Evolutionary conservation across 2,888 invertebrate genomes (phyloP).

Genomic region (Tetragonula carbonaria): DNA sequence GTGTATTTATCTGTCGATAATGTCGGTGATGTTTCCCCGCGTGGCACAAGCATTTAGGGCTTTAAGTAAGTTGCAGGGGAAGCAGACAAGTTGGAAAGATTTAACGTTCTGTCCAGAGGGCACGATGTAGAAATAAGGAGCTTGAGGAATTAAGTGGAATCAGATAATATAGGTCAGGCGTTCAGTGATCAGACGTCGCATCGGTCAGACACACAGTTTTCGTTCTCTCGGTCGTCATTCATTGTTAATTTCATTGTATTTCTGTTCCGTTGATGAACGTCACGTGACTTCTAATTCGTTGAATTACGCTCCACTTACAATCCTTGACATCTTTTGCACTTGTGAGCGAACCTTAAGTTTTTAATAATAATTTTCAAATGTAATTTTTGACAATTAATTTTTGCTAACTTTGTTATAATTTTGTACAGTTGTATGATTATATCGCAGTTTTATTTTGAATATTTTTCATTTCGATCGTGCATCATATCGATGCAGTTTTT

Average conservation of each 20-base stretch:
- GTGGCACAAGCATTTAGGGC: background rate
- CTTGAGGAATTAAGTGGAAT: constrained; percentile 10
- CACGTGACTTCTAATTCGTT: background rate
- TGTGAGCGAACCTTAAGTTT: too few species aligned
- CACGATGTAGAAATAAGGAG: background rate
- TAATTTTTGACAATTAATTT: too few species aligned
- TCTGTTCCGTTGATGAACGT: background rate
- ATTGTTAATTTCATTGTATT: background rate
- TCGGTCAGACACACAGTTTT: background rate
- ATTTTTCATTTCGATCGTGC: too few species aligned
- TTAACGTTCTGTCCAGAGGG: background rate
- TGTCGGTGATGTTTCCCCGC: background rate
- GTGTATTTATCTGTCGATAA: constrained; percentile 9
- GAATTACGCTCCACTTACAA: too few species aligned
- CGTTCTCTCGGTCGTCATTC: background rate
- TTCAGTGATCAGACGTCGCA: background rate
- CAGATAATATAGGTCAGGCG: background rate
- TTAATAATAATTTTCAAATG: too few species aligned
- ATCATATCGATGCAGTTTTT: too few species aligned
- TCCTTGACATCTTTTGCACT: too few species aligned
- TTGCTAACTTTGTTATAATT: too few species aligned
- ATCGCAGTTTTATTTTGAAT: too few species aligned
- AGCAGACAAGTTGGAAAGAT: background rate
- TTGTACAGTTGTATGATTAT: too few species aligned
- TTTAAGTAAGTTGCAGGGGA: background rate